Conservation (phyloP, 1,140 invertebrate genomes). For the Reticulitermes speratus region DNA sequence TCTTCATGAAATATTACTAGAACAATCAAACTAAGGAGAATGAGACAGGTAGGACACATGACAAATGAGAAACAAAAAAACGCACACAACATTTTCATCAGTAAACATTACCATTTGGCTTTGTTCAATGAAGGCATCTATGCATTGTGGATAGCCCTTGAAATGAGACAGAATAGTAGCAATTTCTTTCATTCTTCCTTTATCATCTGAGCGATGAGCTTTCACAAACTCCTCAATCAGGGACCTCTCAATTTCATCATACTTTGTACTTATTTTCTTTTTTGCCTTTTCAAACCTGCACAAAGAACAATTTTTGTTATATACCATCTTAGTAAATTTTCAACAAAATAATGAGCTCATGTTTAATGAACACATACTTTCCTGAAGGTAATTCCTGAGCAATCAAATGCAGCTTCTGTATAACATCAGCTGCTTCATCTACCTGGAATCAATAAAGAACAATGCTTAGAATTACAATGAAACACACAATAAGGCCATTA, state of each 20-base stretch:
- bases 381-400: conserved; percentile 88
- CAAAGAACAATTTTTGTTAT: conserved; percentile 35
- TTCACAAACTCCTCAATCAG: conserved; percentile 94
- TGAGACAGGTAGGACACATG: neutral
- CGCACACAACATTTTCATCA: neutral
- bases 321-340: neutral
- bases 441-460: conserved; percentile 57
- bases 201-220: conserved; percentile 81
- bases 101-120: conserved; percentile 77
- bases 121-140: conserved; percentile 96
- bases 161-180: conserved; percentile 91
- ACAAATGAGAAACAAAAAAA: too few species aligned
- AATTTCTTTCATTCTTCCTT: conserved; percentile 88
- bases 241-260: conserved; percentile 90
- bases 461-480: neutral
- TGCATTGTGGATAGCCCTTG: conserved; percentile 93
- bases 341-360: neutral
- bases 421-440: conserved; percentile 96
- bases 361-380: conserved; percentile 56
- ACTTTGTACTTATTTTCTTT: conserved; percentile 88
- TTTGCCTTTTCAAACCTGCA: conserved; percentile 82
- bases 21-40: too few species aligned
- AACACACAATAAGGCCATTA: too few species aligned
- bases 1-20: too few species aligned
- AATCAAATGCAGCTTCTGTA: conserved; percentile 95